Evolutionary conservation across 2,797 vertebrate genomes (phyloP), one percentile per base, ranked within the genome.

Genomic region (Danio jaintianensis): DNA sequence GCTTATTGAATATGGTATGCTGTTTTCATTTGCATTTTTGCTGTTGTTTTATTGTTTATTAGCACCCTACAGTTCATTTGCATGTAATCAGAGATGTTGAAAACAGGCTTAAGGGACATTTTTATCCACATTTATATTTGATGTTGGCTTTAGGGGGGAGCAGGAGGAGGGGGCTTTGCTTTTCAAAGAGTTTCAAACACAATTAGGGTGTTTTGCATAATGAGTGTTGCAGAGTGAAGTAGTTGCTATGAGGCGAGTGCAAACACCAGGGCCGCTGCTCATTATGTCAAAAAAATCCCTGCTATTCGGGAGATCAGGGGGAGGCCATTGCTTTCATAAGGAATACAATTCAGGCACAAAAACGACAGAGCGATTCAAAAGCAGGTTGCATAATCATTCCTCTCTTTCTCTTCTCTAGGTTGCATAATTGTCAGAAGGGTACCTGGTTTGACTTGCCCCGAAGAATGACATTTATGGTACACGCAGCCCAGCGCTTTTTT

Each of bases 61-160:
- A 87, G 84, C 84, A 85, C 81, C 78, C 82, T 85, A 82, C 83
- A 82, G 79, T 83, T 88, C 82, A 87, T 89, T 90, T 89, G 83
- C 86, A 87, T 90, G 84, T 84, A 85, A 89, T 80, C 84, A 87
- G 84, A 82, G 83, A 82, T 77, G 75, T 38, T 69, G 75, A 87
- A 83, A 85, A 87, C 77, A 82, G 82, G 86, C 79, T 85, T 78
- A 74, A 75, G 82, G 75, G 36, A 87, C 77, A 83, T 67, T 84
- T 82, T 87, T 79, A 66, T 84, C 78, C 80, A 59, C 58, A 82
- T 70, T 62, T 82, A 70, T 81, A 83, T 88, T 86, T 87, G 81
- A 86, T 85, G 78, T 86, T 66, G 75, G 80, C 68, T 83, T 58
- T 68, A 75, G 45, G 64, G 72, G 75, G 64, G 73, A 3, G 29